Evolutionary conservation across 2,113 vertebrate genomes (phyloP), one percentile per base, ranked within the genome.

Genomic region (Notiomystis cincta): DNA sequence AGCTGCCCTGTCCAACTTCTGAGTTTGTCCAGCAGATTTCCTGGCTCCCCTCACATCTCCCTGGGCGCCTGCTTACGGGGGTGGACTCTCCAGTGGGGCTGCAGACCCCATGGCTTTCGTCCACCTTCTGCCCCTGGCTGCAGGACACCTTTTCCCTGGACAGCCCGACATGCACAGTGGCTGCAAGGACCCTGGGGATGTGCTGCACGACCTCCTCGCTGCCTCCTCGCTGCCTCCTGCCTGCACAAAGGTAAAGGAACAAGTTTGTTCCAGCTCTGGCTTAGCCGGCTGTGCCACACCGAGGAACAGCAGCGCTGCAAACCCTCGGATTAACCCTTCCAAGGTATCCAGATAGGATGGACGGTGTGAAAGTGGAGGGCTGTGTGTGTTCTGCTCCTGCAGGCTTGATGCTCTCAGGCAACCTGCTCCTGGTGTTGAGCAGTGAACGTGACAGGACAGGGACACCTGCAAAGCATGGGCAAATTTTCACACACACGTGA

Each of bases 151-250:
- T 51, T 45, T 33, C 13, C 54, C 19, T 3, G 31, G 20, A 51
- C 79, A 64, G 57, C 50, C 54, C 0, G 2, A 80, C 57, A 60
- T 38, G 20, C 27, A 2, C 25, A 3, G 37, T 25, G 0, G 0
- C 64, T 78, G 65, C 33, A 15, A 33, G 40, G 20, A 71, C 53
- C 17, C 51, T 27, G 40, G 44, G 24, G 76, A 71, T n/a, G 76
- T 13, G 58, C n/a, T 76, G 61, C 47, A 3, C 5, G 18, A 82
- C 33, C 71, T 83, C 71, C 85, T 75, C 2, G 2, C 50, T 48
- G 38, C 76, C 42, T 87, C 18, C 60, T 57, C n/a, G 9, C 45
- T 44, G 80, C 54, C 80, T 71, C 38, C 50, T 72, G 57, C 71
- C 79, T 75, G 40, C 48, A 12, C 23, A 31, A 58, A 94, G 82